These are phyloP conservation scores for Lucifuga dentata DNA, from an alignment of 2,113 vertebrate species.

Conservation along the genomic window DNA sequence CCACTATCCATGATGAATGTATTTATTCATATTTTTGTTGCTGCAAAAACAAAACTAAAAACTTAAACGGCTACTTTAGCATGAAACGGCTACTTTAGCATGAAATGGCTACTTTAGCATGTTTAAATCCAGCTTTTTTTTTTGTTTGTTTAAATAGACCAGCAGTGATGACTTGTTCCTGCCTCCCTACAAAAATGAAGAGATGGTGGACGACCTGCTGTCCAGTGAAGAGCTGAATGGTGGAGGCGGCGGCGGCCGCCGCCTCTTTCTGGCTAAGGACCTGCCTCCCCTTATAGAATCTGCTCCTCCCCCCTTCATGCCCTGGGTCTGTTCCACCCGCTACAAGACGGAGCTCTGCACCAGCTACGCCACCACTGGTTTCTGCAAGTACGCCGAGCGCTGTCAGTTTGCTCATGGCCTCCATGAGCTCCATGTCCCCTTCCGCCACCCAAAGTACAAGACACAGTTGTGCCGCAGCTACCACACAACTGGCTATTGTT, in stretches of 20 bases:
- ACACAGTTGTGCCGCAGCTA: slow-evolving; percentile 83
- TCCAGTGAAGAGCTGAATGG: slow-evolving; percentile 41
- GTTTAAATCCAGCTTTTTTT: no score
- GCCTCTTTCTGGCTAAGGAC: slow-evolving; percentile 72
- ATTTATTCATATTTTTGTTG: no score
- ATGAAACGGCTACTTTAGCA: no score
- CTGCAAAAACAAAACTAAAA: no score
- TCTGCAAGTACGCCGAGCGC: slow-evolving; percentile 82
- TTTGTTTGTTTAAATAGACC: slow-evolving; percentile 48
- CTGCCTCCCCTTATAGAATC: slow-evolving; percentile 75
- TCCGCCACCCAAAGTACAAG: slow-evolving; percentile 86
- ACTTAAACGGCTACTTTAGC: no score
- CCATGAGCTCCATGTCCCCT: slow-evolving; percentile 82
- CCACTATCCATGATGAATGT: no score
- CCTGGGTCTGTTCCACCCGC: slow-evolving; percentile 81
- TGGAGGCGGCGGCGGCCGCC: background rate
- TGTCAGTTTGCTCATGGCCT: slow-evolving; percentile 87
- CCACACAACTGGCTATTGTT: slow-evolving; percentile 79
- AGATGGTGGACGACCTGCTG: slow-evolving; percentile 65
- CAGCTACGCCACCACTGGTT: slow-evolving; percentile 74
- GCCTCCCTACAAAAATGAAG: slow-evolving; percentile 68
- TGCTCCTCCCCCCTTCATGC: slow-evolving; percentile 33
- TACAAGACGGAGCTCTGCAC: slow-evolving; percentile 87
- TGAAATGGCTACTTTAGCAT: no score
- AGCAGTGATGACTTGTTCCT: slow-evolving; percentile 73